phyloP scores from a whole-genome alignment of 2,113 vertebrate genomes.

The Rallus limicola region DNA sequence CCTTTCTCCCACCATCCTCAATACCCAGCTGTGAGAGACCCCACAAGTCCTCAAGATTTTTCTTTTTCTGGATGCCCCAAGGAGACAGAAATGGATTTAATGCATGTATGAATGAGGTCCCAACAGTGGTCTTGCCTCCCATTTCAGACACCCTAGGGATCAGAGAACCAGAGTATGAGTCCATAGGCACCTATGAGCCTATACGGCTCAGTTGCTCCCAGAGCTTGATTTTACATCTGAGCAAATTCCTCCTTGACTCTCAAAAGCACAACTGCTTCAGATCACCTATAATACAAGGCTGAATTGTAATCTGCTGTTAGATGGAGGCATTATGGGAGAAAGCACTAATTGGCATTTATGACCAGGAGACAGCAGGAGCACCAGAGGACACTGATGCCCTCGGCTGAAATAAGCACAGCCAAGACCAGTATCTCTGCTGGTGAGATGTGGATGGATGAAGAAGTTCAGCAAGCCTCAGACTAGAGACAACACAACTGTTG shows the following conservation, averaged over 20 bases:
- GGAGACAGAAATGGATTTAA: not conserved
- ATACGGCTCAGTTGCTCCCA: not conserved
- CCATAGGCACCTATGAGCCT: not conserved
- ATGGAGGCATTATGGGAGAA: not conserved
- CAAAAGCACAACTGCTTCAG: not conserved
- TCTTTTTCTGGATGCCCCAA: not conserved
- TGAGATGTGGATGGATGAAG: not conserved
- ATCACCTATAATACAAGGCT: not conserved
- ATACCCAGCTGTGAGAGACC: not conserved
- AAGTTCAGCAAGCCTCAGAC: not conserved
- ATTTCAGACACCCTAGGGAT: not conserved
- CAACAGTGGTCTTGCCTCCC: not conserved
- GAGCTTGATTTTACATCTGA: not conserved
- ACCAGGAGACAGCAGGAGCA: not conserved
- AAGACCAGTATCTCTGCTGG: not conserved
- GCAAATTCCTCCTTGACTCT: not conserved
- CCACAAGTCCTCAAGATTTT: not conserved
- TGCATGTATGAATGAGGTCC: not conserved
- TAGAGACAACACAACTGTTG: not conserved
- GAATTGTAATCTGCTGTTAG: not conserved
- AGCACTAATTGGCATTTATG: not conserved
- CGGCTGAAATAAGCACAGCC: accelerated
- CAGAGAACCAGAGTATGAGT: not conserved
- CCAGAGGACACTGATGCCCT: not conserved
- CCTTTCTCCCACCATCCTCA: accelerated